These are phyloP conservation scores for Anguilla megastoma DNA, from an alignment of 2,797 vertebrate genomes.

Conservation along the genomic window DNA sequence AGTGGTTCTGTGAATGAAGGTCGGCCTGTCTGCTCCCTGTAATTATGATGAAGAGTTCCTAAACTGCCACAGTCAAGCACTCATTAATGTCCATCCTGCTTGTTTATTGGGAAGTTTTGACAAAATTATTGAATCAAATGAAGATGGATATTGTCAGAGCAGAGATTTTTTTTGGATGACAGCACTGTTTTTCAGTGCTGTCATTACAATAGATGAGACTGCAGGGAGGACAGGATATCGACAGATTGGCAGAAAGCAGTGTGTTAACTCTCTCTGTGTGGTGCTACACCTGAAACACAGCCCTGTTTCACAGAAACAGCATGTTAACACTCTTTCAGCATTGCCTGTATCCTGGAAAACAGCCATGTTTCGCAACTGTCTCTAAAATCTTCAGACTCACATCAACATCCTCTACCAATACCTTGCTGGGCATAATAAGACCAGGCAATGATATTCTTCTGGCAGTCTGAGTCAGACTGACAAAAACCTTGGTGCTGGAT, in stretches of 20 bases:
- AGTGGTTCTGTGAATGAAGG: neutral
- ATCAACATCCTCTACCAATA: neutral
- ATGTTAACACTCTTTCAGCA: no score
- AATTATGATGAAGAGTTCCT: slow-evolving; percentile 25
- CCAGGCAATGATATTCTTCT: neutral
- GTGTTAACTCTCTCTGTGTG: neutral
- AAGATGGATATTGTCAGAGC: slow-evolving; percentile 19
- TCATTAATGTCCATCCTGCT: slow-evolving; percentile 23
- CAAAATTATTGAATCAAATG: slow-evolving; percentile 33
- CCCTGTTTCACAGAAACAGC: neutral
- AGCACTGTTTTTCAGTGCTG: slow-evolving; percentile 43
- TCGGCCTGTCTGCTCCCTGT: neutral
- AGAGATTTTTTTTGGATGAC: slow-evolving; percentile 35
- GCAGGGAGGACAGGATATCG: neutral
- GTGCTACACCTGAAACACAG: neutral
- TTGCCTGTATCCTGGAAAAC: no score
- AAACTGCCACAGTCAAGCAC: neutral
- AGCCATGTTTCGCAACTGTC: no score
- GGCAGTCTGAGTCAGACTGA: neutral
- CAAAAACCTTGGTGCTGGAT: no score
- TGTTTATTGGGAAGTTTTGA: slow-evolving; percentile 29
- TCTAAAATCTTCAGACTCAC: neutral
- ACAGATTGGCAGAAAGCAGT: neutral
- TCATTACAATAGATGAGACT: neutral
- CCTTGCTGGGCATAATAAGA: neutral